Conservation (phyloP, 2,888 invertebrate genomes). For the Lepidochrysops patricia region DNA sequence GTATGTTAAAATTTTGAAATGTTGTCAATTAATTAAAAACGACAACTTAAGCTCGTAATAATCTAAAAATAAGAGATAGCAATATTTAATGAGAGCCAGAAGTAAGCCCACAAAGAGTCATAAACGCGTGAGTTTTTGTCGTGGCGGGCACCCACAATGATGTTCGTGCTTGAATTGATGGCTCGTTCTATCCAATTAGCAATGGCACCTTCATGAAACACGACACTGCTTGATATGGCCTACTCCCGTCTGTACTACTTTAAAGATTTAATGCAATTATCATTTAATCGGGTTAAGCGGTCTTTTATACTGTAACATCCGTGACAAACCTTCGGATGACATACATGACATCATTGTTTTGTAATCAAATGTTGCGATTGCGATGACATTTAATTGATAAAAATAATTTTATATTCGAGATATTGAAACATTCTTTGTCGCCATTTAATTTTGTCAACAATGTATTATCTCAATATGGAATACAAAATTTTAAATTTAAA, state of each 20-base stretch:
- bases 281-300: constrained; percentile 6
- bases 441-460: too few relatives aligned
- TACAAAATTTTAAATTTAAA: too few relatives aligned
- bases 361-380: too few relatives aligned
- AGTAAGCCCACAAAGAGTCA: background rate
- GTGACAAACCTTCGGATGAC: background rate
- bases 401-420: too few relatives aligned
- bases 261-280: constrained; percentile 9
- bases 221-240: background rate
- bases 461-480: too few relatives aligned
- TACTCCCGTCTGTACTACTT: constrained; percentile 3
- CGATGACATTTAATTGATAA: too few relatives aligned
- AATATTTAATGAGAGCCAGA: background rate
- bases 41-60: too few relatives aligned
- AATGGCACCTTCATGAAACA: constrained; percentile 8
- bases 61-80: background rate
- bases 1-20: too few relatives aligned
- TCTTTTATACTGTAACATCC: background rate
- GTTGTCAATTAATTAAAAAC: too few relatives aligned
- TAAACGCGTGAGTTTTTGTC: background rate
- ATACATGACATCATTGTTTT: background rate
- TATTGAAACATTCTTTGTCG: too few relatives aligned
- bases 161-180: constrained; percentile 12
- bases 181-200: constrained; percentile 12
- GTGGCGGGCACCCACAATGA: background rate